Evolutionary conservation across 2,797 vertebrate species (phyloP).

Genomic region (Sebastes goodei): DNA sequence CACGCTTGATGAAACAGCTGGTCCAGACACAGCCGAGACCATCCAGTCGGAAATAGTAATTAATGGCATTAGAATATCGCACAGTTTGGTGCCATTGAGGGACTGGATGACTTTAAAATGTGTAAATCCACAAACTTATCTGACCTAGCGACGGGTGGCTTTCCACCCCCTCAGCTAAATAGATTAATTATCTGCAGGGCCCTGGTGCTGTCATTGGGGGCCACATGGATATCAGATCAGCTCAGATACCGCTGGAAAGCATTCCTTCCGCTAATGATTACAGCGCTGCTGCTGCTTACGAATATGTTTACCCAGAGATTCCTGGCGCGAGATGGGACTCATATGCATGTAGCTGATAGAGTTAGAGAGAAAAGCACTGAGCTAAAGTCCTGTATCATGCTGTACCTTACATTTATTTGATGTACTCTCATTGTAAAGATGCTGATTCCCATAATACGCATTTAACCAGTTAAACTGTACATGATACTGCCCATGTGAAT

Average conservation of each 20-base stretch:
- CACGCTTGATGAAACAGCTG: slow-evolving; percentile 81
- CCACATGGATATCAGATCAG: slow-evolving; percentile 69
- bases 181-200: slow-evolving; percentile 78
- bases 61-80: slow-evolving; percentile 83
- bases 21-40: slow-evolving; percentile 81
- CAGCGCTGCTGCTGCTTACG: slow-evolving; percentile 52
- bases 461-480: slow-evolving; percentile 28
- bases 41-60: slow-evolving; percentile 85
- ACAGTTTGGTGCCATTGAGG: slow-evolving; percentile 81
- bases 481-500: slow-evolving; percentile 18
- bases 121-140: slow-evolving; percentile 81
- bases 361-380: not conserved
- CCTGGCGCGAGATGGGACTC: slow-evolving; percentile 10
- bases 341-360: slow-evolving; percentile 20
- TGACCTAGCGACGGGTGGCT: slow-evolving; percentile 72
- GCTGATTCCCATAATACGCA: slow-evolving; percentile 28
- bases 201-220: slow-evolving; percentile 64
- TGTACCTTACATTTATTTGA: slow-evolving; percentile 12
- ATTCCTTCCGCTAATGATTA: slow-evolving; percentile 67
- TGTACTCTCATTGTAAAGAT: slow-evolving; percentile 21
- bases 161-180: slow-evolving; percentile 76
- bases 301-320: slow-evolving; percentile 57
- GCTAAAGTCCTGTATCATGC: not conserved
- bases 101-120: slow-evolving; percentile 83
- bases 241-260: slow-evolving; percentile 62